Base-by-base conservation (phyloP, 2,888 invertebrate species). In the Noctua janthina region DNA sequence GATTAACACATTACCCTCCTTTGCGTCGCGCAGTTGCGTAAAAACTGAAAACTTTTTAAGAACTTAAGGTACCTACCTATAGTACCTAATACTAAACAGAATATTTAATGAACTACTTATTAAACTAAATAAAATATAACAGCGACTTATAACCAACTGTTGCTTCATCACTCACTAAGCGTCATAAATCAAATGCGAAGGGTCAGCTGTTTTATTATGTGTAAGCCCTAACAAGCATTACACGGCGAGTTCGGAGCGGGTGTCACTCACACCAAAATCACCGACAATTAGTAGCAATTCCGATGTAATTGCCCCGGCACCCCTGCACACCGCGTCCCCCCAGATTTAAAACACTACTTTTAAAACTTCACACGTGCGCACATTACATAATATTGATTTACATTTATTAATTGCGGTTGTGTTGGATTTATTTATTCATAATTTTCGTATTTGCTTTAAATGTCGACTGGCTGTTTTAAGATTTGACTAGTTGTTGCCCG, bases 211-310 rank as follows among this genome's bases (percentile, higher is more conserved):
- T 82, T 62, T 71, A 59, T 73, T 15, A 23, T 62, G 77, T 72
- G 74, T 46, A 23, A 82, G 62, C 89, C 87, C 80, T 88, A 88
- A 59, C 29, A 74, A 68, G 74, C 68, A 75, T 71, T 54, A 79
- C 64, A 23, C n/a, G 68, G 46, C 66, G 51, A 54, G 39, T 43
- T 59, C 43, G 43, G n/a, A n/a, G 49, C 66, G 82, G 87, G 87
- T 88, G 85, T 88, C 89, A 84, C 68, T 83, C 88, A 81, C 86
- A 88, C 79, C 71, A 43, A 83, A 89, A 86, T 88, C 80, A 87
- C 75, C 74, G 73, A 86, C 85, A 89, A 90, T 90, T 90, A 90
- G 85, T 79, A 87, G 74, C 82, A 79, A 90, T 87, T 85, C 80
- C 69, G 69, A 74, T 71, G 81, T 88, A 88, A 90, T 90, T 82